A percentile compares a stretch with the other conserved stretches of the same genome.
phyloP scores from a whole-genome alignment of 2,113 vertebrate species.

The Corythaeola cristata region DNA sequence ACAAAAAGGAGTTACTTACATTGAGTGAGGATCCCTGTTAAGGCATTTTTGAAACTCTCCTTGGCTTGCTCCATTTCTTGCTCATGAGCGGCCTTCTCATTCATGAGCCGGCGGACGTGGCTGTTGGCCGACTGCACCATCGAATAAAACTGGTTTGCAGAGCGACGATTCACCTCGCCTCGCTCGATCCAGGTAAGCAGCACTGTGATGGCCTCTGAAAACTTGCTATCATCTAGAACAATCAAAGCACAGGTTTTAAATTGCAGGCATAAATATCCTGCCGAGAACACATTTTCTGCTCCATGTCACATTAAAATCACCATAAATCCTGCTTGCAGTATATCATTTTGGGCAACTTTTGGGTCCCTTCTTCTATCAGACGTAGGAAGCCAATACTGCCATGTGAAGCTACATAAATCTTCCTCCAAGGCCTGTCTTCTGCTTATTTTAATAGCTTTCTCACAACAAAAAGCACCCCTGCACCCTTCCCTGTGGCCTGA shows the following conservation, averaged over 20 bases:
- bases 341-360: conserved; percentile 12
- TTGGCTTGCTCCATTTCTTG: conserved; percentile 88
- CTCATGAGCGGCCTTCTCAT: conserved; percentile 86
- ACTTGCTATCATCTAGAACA: conserved; percentile 87
- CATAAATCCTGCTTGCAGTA: conserved; percentile 11
- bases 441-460: conserved; percentile 1
- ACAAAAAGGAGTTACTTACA: conserved; percentile 81
- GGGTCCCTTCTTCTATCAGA: not conserved
- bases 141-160: conserved; percentile 89
- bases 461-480: not conserved
- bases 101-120: conserved; percentile 87
- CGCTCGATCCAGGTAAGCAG: conserved; percentile 88
- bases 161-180: conserved; percentile 87
- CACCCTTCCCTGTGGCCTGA: not conserved
- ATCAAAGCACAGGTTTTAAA: conserved; percentile 34
- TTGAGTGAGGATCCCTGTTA: conserved; percentile 87
- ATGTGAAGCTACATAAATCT: conserved; percentile 28
- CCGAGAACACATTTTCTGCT: conserved; percentile 40
- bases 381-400: not conserved
- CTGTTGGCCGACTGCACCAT: conserved; percentile 91
- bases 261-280: conserved; percentile 45
- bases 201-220: conserved; percentile 86
- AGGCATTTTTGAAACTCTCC: conserved; percentile 86
- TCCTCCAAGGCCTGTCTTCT: not conserved
- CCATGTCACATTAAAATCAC: conserved; percentile 12